These are phyloP conservation scores for Hyaena hyaena DNA, from an alignment of 2,113 vertebrate genomes.

Conservation along the genomic window DNA sequence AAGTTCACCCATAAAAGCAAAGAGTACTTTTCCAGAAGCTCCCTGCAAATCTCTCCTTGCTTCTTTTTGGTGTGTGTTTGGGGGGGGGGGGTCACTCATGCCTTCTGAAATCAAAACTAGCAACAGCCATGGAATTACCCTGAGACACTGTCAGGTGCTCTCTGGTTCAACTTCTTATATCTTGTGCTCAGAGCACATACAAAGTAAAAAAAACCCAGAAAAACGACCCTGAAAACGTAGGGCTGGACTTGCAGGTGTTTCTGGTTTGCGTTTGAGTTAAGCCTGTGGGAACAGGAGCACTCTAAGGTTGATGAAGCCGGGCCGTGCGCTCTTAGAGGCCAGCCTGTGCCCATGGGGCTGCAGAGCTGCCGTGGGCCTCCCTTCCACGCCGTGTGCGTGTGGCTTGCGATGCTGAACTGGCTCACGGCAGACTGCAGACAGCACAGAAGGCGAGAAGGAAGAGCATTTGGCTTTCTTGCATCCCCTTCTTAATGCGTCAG, in stretches of 20 bases:
- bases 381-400: too few species aligned
- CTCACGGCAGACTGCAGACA: accelerated
- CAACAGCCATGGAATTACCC: neutral
- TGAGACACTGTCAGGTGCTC: neutral
- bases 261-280: neutral
- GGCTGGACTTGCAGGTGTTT: neutral
- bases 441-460: neutral
- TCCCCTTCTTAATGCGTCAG: neutral
- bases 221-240: neutral
- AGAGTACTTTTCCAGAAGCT: neutral
- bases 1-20: neutral
- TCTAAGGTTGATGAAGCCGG: neutral
- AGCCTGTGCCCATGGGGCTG: neutral
- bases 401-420: neutral
- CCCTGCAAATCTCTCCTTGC: neutral
- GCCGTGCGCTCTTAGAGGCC: too few species aligned
- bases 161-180: neutral
- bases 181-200: neutral
- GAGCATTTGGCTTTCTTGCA: neutral
- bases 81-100: neutral
- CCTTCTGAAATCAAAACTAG: neutral
- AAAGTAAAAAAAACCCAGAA: neutral
- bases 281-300: neutral
- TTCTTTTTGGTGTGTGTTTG: neutral
- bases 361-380: neutral